These are phyloP conservation scores for Henicopernis longicauda DNA, from an alignment of 2,113 vertebrate species.

Conservation along the genomic window DNA sequence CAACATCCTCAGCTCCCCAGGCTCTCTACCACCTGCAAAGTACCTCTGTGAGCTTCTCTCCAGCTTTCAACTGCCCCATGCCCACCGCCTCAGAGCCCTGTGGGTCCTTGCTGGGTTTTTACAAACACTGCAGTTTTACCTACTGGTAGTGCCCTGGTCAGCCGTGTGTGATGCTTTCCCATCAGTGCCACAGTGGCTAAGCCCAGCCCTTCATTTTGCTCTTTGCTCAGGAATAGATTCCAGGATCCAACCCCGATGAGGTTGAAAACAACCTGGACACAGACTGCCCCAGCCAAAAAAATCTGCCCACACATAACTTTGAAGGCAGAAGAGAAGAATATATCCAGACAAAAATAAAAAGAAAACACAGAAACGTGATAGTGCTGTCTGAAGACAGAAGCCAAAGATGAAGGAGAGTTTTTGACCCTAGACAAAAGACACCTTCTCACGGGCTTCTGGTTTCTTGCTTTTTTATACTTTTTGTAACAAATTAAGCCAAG, in stretches of 20 bases:
- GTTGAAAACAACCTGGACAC: neutral
- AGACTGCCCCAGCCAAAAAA: neutral
- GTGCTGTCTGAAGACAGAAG: neutral
- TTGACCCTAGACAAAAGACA: neutral
- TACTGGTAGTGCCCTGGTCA: neutral
- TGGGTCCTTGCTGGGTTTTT: neutral
- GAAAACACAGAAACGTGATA: neutral
- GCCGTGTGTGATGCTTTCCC: rapidly evolving
- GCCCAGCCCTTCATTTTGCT: neutral
- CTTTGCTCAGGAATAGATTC: neutral
- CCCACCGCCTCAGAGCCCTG: neutral
- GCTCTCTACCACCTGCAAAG: neutral
- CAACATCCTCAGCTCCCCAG: neutral
- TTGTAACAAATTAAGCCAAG: neutral
- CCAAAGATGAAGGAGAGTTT: neutral
- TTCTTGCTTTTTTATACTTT: neutral
- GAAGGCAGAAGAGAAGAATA: neutral
- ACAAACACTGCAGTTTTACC: neutral
- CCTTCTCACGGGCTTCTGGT: neutral
- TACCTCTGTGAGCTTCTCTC: neutral
- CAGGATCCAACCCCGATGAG: neutral
- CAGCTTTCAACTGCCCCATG: neutral
- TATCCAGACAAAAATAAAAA: neutral
- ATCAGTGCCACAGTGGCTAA: neutral
- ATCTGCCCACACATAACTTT: neutral